Percentiles rank a stretch among this genome's conserved stretches.
Conservation (phyloP, 2,888 invertebrate species). For the Adineta ricciae region DNA sequence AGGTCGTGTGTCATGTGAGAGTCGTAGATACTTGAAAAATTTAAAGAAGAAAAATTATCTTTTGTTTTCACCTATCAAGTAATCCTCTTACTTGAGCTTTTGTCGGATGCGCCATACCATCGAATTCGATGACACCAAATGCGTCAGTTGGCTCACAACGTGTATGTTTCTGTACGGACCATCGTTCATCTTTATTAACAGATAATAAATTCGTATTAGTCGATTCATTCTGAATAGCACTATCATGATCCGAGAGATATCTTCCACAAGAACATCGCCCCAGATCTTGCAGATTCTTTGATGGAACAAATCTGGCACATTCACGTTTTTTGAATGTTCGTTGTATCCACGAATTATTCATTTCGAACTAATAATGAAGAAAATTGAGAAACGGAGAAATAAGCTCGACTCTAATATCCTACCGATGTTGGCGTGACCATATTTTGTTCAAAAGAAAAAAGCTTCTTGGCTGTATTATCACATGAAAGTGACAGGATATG, state of each 20-base stretch:
- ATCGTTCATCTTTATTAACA: background rate
- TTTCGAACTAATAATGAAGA: background rate
- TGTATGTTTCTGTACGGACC: slow-evolving; percentile 17
- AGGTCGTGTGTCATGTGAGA: slow-evolving; percentile 85
- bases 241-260: background rate
- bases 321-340: slow-evolving; percentile 30
- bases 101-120: slow-evolving; percentile 61
- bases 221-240: background rate
- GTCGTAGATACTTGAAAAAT: slow-evolving; percentile 70
- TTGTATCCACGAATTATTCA: slow-evolving; percentile 25
- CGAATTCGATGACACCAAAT: slow-evolving; percentile 83
- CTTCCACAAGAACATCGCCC: background rate
- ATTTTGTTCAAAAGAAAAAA: background rate
- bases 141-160: background rate
- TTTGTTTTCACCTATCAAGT: background rate
- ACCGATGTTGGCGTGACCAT: background rate
- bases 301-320: slow-evolving; percentile 26
- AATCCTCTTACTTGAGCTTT: slow-evolving; percentile 53
- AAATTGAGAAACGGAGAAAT: background rate
- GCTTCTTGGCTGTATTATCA: background rate
- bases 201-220: background rate
- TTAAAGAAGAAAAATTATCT: background rate
- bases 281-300: background rate
- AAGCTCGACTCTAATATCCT: background rate
- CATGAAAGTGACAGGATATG: background rate